Evolutionary conservation across 2,113 vertebrate species (phyloP), one percentile per base, ranked within the genome.

Genomic region (Pelvicachromis taeniatus): DNA sequence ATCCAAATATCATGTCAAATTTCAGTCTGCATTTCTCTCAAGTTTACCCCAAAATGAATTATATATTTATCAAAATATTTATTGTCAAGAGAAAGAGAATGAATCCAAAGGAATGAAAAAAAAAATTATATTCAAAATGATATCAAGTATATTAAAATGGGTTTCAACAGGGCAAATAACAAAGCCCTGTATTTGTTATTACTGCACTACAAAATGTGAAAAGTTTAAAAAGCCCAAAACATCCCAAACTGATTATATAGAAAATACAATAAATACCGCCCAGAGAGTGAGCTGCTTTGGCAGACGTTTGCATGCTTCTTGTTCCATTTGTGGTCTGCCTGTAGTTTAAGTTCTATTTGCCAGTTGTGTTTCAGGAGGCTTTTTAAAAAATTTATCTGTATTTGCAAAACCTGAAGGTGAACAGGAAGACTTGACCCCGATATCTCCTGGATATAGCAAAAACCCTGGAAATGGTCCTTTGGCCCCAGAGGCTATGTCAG

Each of bases 241-340:
- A 0, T 0, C 2, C 19, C 35, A 14, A 65, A 40, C 40, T 65
- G 7, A 65, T 13, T 65, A 65, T 23, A 14, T 40, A 65, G 2
- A 0, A 65, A 40, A 12, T 40, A 23, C 35, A 40, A 1, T 40
- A 65, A 40, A 65, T 40, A 40, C 61, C 21, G 35, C 35, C 35
- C 61, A 65, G 61, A 65, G 61, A 14, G 21, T 40, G 61, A 65
- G 61, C 61, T 65, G 61, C 61, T 40, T 65, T 65, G 61, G 61
- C 61, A 40, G 33, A 65, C 14, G 61, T 40, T 14, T 40, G 40
- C n/a, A 14, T 40, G 33, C 40, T 40, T 40, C n/a, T 21, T 26
- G 21, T 70, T 70, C 21, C 9, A 45, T 29, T 70, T 17, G 40
- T 48, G 40, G 45, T 50, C 1, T 10, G 1, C 65, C 19, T 75